Evolutionary conservation across 2,888 invertebrate species (phyloP), one percentile per base, ranked within the genome.

Genomic region (Andrena haemorrhoa): DNA sequence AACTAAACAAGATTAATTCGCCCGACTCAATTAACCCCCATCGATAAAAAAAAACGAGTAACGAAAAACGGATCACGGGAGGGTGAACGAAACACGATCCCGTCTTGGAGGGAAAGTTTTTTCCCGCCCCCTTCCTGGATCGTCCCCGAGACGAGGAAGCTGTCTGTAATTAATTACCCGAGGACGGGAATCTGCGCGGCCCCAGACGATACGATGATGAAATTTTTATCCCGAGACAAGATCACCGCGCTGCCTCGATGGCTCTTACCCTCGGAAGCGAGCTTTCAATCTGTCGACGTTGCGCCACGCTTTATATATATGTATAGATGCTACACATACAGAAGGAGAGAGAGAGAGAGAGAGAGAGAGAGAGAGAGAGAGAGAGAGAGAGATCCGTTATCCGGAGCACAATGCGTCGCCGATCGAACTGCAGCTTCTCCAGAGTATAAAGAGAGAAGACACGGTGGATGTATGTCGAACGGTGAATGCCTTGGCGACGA

Each of bases 401-500:
- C 83, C 63, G 74, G 41, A 70, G 60, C 66, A 89, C 87, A 89
- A 87, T 89, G 77, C 80, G 75, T 75, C 75, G 69, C 70, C 84
- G 80, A 87, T 90, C 86, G 86, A 85, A 49, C 66, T 26, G 66
- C 49, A 10, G 47, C 53, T 69, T 64, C 71, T 49, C 20, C 23
- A 10, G 26, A 63, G 65, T 74, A 56, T 66, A 75, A 83, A 77
- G 79, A 76, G 79, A 51, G 58, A 79, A 58, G 53, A 58, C 5
- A 51, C 31, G 60, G 69, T 29, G 31, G 41, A 71, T 56, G 51
- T 82, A 60, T 51, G 47, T 64, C 49, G 75, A 60, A 76, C 65
- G 61, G 53, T 31, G 41, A 41, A 79, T 73, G 76, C 56, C 51
- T 33, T 51, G 26, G 35, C 16, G 33, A 20, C 51, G 58, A 47